These are phyloP conservation scores for Archips xylosteana DNA, from an alignment of 2,888 invertebrate genomes.

Conservation along the genomic window DNA sequence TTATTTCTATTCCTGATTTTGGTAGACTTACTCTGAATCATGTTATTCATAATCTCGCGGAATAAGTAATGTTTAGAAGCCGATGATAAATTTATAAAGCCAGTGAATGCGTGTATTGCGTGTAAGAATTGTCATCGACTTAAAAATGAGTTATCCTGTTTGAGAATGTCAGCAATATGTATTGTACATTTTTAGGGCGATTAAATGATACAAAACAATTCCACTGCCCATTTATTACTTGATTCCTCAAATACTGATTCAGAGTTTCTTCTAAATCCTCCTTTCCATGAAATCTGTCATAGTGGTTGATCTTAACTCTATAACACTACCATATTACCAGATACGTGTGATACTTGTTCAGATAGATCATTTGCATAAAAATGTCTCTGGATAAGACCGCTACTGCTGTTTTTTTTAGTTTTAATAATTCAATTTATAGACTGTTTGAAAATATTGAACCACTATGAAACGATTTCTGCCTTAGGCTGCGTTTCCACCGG, in stretches of 20 bases:
- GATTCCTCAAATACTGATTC: slow-evolving; percentile 17
- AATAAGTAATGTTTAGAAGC: slow-evolving; percentile 59
- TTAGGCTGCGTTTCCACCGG: too few relatives aligned
- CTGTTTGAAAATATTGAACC: too few relatives aligned
- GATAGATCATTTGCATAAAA: too few relatives aligned
- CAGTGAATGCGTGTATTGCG: slow-evolving; percentile 76
- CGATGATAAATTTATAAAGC: slow-evolving; percentile 72
- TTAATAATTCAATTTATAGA: too few relatives aligned
- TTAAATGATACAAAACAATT: slow-evolving; percentile 80
- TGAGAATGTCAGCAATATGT: slow-evolving; percentile 79
- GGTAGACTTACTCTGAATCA: slow-evolving; percentile 77
- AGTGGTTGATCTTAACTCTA: too few relatives aligned
- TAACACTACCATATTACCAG: too few relatives aligned
- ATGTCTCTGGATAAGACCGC: too few relatives aligned
- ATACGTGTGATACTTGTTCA: too few relatives aligned
- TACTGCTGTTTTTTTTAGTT: too few relatives aligned
- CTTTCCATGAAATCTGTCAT: background rate
- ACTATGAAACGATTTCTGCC: too few relatives aligned
- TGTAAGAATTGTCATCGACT: slow-evolving; percentile 77
- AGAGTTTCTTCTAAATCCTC: slow-evolving; percentile 15
- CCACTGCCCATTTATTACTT: slow-evolving; percentile 56
- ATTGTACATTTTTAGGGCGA: slow-evolving; percentile 84
- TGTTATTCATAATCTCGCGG: slow-evolving; percentile 65
- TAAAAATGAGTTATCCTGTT: slow-evolving; percentile 66
- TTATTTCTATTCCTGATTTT: slow-evolving; percentile 82